These are phyloP conservation scores for Anas georgica DNA, from an alignment of 2,797 vertebrate species.

Conservation along the genomic window DNA sequence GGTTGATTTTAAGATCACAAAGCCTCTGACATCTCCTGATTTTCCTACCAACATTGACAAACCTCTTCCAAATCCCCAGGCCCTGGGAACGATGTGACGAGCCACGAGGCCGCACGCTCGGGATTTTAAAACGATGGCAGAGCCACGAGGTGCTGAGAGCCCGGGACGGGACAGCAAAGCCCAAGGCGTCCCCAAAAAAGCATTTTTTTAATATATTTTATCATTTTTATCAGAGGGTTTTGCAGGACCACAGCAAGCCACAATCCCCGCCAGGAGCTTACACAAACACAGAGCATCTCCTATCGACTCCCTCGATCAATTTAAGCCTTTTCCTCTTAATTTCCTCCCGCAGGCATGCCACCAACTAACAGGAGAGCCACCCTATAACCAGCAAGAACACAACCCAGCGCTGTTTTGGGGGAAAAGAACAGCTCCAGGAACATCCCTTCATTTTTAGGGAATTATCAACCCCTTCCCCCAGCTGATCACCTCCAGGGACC, in stretches of 20 bases:
- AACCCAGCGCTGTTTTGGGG: not conserved
- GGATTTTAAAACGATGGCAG: not conserved
- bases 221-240: not conserved
- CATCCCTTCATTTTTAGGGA: not conserved
- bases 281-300: not conserved
- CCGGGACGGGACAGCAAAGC: fast-evolving
- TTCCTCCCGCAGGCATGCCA: not conserved
- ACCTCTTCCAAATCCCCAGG: not conserved
- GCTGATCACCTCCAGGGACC: not conserved
- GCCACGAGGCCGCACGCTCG: fast-evolving
- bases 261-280: not conserved
- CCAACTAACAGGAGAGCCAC: not conserved
- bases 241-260: not conserved
- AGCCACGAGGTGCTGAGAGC: not conserved
- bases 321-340: not conserved
- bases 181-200: not conserved
- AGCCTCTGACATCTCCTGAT: not conserved
- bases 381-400: not conserved
- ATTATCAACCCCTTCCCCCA: not conserved
- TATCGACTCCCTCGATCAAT: not conserved
- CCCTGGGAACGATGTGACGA: fast-evolving
- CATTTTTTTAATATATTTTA: not conserved
- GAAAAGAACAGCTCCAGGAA: not conserved
- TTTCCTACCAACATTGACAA: not conserved
- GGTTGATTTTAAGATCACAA: not conserved